Evolutionary conservation across 64 coral and sea anemone genomes (phyloP).

Genomic region (Actinia tenebrosa): DNA sequence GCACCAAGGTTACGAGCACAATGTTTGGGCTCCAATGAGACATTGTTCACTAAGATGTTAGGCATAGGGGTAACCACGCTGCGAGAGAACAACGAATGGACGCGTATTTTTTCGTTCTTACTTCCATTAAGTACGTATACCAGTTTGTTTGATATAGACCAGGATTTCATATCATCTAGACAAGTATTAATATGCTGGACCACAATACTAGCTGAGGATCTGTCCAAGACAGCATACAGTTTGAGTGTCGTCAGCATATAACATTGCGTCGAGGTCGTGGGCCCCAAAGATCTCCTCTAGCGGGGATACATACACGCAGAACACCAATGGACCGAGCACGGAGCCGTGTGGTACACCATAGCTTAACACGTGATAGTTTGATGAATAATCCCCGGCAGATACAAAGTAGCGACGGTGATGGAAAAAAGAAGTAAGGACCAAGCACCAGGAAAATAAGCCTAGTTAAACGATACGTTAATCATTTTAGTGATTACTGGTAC

Average conservation of each 20-base stretch:
- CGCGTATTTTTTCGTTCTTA: neutral
- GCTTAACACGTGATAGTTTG: neutral
- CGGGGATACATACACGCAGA: slow-evolving; percentile 22
- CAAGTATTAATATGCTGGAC: slow-evolving; percentile 4
- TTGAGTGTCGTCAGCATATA: slow-evolving; percentile 24
- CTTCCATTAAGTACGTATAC: neutral
- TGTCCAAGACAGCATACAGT: neutral
- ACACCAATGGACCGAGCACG: slow-evolving; percentile 18
- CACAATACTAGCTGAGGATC: neutral
- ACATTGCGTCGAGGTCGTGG: neutral
- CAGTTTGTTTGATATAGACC: neutral
- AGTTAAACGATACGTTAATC: too few relatives aligned
- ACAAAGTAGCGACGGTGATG: slow-evolving; percentile 3
- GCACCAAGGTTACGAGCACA: slow-evolving; percentile 40
- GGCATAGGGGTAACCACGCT: neutral
- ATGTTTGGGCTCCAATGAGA: neutral
- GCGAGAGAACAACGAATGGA: slow-evolving; percentile 8
- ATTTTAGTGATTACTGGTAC: too few relatives aligned
- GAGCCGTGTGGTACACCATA: slow-evolving; percentile 28
- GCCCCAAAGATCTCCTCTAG: slow-evolving; percentile 17
- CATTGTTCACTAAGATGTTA: neutral
- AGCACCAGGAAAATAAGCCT: too few relatives aligned
- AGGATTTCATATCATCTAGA: slow-evolving; percentile 4
- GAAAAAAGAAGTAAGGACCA: neutral
- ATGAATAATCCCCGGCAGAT: slow-evolving; percentile 10